Conservation (phyloP, 2,113 vertebrate species). For the Lates calcarifer region DNA sequence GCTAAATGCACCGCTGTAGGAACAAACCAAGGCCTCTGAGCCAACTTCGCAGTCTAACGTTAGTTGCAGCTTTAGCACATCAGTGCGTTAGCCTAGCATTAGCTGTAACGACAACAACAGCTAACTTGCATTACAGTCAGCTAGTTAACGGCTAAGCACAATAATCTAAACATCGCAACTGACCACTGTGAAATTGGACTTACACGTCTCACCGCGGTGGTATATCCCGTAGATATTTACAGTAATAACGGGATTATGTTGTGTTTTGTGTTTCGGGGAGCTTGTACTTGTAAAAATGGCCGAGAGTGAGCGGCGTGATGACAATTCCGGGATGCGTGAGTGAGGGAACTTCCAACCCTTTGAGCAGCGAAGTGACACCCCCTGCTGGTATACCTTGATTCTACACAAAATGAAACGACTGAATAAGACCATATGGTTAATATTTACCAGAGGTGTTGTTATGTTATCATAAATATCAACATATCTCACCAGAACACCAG, state of each 20-base stretch:
- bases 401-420: not conserved
- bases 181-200: conserved; percentile 45
- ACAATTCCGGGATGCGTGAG: conserved; percentile 73
- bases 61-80: conserved; percentile 19
- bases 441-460: accelerated
- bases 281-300: conserved; percentile 77
- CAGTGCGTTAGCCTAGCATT: conserved; percentile 65
- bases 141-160: not conserved
- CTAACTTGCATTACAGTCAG: not conserved
- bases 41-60: conserved; percentile 5
- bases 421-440: accelerated
- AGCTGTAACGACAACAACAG: conserved; percentile 63
- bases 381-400: not conserved
- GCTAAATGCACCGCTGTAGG: not conserved
- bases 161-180: not conserved
- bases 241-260: conserved; percentile 28
- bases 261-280: conserved; percentile 59
- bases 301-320: conserved; percentile 70
- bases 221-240: conserved; percentile 32
- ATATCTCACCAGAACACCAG: not conserved
- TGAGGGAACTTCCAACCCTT: conserved; percentile 48
- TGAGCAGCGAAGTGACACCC: not conserved
- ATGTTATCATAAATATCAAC: not conserved
- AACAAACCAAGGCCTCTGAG: conserved; percentile 40
- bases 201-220: conserved; percentile 63